A percentile compares a stretch with the other conserved stretches of the same genome.
Evolutionary conservation across 2,797 vertebrate species (phyloP).

Genomic region (Natrix natrix): DNA sequence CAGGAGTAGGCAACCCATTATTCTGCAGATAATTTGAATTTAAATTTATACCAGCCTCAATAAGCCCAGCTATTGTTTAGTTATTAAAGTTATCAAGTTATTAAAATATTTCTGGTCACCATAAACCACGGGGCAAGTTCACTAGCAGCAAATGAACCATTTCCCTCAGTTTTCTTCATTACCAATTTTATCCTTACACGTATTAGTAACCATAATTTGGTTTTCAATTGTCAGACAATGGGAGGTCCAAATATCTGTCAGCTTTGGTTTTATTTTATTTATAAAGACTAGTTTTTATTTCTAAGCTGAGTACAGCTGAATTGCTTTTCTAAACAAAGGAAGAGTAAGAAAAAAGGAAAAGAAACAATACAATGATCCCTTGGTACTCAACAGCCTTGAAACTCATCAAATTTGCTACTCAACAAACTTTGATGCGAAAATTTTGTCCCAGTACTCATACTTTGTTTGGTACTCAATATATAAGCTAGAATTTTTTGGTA

Average conservation of each 20-base stretch:
- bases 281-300: background rate
- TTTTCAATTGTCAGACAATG: background rate
- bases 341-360: background rate
- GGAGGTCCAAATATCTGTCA: background rate
- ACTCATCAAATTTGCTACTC: background rate
- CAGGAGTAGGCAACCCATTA: too few relatives aligned
- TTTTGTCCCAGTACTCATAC: background rate
- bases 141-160: background rate
- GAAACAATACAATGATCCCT: background rate
- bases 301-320: background rate
- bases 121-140: background rate
- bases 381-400: background rate
- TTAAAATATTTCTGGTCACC: background rate
- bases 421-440: background rate
- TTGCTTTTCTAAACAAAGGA: background rate
- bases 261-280: background rate
- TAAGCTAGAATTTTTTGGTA: background rate
- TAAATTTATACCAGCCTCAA: background rate
- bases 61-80: background rate
- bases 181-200: background rate
- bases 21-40: background rate
- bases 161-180: background rate
- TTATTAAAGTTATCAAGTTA: too few relatives aligned
- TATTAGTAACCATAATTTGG: background rate
- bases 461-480: background rate